Base-by-base conservation (phyloP, 2,888 invertebrate species). In the Troides helena region DNA sequence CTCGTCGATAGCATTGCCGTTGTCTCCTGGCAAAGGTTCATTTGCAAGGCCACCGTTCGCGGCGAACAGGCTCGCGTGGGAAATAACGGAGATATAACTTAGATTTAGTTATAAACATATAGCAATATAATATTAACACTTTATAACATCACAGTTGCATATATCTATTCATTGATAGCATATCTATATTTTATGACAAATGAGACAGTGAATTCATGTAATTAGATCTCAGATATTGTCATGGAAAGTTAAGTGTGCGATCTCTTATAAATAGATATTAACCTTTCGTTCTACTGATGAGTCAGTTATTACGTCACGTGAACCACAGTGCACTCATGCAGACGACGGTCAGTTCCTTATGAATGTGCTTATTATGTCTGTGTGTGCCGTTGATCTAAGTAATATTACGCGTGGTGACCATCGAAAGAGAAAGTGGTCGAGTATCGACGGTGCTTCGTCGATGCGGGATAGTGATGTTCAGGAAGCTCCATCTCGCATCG, bases 391-490 rank as follows among this genome's bases (percentile, higher is more conserved):
- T 75, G 76, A 76, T 78, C 75, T 79, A 76, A 74, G 78, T 73
- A 73, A 72, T 76, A 73, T 74, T 75, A 80, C 80, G 80, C 80
- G 77, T 80, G 77, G 76, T 76, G 75, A 76, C 80, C 82, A 85
- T 86, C 85, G 90, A 92, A 90, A 91, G 91, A 89, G 92, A 92
- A 92, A 92, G 91, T 87, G 82, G 83, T 82, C 85, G 79, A 82
- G 85, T 87, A 82, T 86, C 82, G 75, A 79, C 83, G 81, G 80
- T 83, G 80, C 77, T 77, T 83, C 84, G 83, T 82, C 85, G 81
- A 74, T 80, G 76, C 74, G 73, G 73, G 57, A 53, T 77, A 72
- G 71, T 80, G 81, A 82, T 79, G 84, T 70, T 74, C 80, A 71
- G 72, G 71, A 66, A 69, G 14, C 12, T 14, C 10, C 39, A 10